Evolutionary conservation across 2,113 vertebrate species (phyloP).

Genomic region (Cricetomys ansorgei): DNA sequence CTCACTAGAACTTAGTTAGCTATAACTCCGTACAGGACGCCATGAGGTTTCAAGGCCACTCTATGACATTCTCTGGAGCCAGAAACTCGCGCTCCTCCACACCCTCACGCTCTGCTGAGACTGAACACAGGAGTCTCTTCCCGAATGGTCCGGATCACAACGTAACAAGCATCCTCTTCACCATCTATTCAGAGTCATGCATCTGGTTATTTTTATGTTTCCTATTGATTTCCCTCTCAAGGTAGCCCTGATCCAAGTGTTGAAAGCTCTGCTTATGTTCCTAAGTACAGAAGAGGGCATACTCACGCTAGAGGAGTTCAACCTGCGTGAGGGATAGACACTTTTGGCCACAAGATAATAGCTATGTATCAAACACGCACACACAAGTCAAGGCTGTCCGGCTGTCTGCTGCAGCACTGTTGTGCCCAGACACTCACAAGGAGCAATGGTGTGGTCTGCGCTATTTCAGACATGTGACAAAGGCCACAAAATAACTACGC

Average conservation of each 20-base stretch:
- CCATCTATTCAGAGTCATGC: fast-evolving
- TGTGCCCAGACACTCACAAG: not conserved
- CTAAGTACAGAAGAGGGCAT: not conserved
- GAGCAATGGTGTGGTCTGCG: too few species aligned
- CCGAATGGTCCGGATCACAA: too few species aligned
- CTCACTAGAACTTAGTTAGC: not conserved
- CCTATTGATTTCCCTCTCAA: not conserved
- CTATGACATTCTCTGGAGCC: not conserved
- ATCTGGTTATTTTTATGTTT: not conserved
- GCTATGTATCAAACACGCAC: not conserved
- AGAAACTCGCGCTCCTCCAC: too few species aligned
- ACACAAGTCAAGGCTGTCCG: too few species aligned
- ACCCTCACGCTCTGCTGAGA: not conserved
- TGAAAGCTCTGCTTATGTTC: too few species aligned
- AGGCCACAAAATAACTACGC: not conserved
- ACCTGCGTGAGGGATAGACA: not conserved
- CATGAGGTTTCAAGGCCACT: not conserved
- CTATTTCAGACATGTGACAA: not conserved
- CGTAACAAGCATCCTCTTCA: too few species aligned
- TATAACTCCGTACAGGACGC: not conserved
- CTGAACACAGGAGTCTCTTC: not conserved
- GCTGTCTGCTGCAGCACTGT: not conserved
- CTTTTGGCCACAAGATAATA: not conserved
- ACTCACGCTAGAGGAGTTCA: not conserved
- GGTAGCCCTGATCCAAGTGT: not conserved